These are phyloP conservation scores for Phoronis australis DNA, from an alignment of 2,888 invertebrate species.

Conservation along the genomic window DNA sequence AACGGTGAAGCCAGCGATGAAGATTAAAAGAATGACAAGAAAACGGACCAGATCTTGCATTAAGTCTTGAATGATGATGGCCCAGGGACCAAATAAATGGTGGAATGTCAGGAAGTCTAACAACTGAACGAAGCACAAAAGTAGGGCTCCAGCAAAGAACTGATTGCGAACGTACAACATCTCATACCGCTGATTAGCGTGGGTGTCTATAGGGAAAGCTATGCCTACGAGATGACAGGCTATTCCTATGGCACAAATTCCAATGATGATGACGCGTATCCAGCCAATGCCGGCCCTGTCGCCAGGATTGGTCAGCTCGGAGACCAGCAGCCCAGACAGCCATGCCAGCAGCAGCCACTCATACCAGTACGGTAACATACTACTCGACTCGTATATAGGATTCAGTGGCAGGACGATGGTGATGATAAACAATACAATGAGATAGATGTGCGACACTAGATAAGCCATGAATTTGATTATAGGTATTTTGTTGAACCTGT, in stretches of 20 bases:
- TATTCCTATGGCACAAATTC: slow-evolving; percentile 62
- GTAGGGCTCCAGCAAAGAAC: slow-evolving; percentile 88
- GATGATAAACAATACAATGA: slow-evolving; percentile 86
- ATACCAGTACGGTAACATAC: slow-evolving; percentile 84
- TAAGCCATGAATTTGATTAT: slow-evolving; percentile 99
- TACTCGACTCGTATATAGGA: slow-evolving; percentile 46
- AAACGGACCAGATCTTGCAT: slow-evolving; percentile 83
- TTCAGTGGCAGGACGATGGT: slow-evolving; percentile 57
- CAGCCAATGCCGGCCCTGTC: slow-evolving; percentile 95
- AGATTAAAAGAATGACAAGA: slow-evolving; percentile 93
- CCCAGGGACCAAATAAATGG: slow-evolving; percentile 99
- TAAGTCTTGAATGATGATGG: slow-evolving; percentile 87
- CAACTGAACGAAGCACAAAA: slow-evolving; percentile 95
- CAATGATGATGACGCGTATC: slow-evolving; percentile 64
- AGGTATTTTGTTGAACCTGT: slow-evolving; percentile 95
- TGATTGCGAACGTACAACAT: slow-evolving; percentile 89
- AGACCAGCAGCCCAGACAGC: slow-evolving; percentile 88
- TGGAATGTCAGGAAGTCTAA: slow-evolving; percentile 94
- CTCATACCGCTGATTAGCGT: slow-evolving; percentile 62
- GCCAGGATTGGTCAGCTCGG: slow-evolving; percentile 95
- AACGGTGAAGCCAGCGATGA: slow-evolving; percentile 98
- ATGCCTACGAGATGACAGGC: slow-evolving; percentile 72
- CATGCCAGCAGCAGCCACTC: slow-evolving; percentile 93
- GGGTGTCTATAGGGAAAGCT: slow-evolving; percentile 27
- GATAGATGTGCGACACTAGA: slow-evolving; percentile 95